Percentiles rank a stretch among this genome's conserved stretches.
phyloP scores from a whole-genome alignment of 2,888 invertebrate genomes.

The Miltochrista miniata region DNA sequence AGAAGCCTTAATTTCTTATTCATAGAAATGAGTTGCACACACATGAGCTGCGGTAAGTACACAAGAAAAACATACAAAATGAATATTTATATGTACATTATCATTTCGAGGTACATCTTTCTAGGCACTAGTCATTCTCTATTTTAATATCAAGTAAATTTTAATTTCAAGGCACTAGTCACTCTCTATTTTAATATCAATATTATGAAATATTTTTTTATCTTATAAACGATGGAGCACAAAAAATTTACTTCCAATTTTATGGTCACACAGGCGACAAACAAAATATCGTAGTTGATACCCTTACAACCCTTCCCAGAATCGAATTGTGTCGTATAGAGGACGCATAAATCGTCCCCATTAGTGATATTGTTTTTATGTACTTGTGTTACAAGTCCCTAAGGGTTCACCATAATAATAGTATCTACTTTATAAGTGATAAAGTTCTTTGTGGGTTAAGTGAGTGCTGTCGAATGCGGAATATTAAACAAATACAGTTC shows the following conservation, averaged over 20 bases:
- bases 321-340: conserved; percentile 28
- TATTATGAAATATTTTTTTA: no score
- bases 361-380: conserved; percentile 5
- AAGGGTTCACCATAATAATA: no score
- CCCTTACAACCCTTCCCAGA: conserved; percentile 36
- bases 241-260: no score
- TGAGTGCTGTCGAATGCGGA: background rate
- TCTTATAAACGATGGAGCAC: no score
- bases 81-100: background rate
- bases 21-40: background rate
- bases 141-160: no score
- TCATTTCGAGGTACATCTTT: background rate
- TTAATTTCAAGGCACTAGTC: no score
- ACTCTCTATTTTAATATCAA: background rate
- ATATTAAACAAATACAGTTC: no score
- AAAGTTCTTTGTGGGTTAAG: background rate
- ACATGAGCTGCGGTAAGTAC: background rate
- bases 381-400: no score
- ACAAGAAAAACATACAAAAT: no score
- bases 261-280: conserved; percentile 33
- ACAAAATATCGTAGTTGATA: conserved; percentile 36
- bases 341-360: conserved; percentile 10
- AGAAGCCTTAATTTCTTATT: background rate
- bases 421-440: no score
- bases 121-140: background rate